These are phyloP conservation scores for Macrochelys suwanniensis DNA, from an alignment of 2,797 vertebrate species.

Conservation along the genomic window DNA sequence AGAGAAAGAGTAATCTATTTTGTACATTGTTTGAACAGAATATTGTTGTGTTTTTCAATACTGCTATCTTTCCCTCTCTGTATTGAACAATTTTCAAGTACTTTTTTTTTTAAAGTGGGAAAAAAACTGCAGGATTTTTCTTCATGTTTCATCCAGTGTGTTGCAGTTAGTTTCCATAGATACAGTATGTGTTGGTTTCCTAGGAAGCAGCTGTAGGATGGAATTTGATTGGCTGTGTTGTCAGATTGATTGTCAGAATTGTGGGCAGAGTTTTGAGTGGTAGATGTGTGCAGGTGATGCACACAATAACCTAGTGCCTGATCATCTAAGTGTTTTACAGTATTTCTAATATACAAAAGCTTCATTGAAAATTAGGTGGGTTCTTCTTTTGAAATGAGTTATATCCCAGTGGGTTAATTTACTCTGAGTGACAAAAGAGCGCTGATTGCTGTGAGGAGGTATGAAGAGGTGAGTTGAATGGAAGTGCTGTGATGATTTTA, in stretches of 20 bases:
- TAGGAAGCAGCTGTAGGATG: constrained; percentile 73
- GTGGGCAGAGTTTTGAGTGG: constrained; percentile 36
- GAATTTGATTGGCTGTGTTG: constrained; percentile 52
- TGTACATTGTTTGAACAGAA: neutral
- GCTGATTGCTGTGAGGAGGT: neutral
- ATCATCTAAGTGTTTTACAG: accelerated
- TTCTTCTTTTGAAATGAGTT: neutral
- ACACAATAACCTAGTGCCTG: accelerated
- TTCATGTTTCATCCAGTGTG: neutral
- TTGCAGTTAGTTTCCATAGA: constrained; percentile 62
- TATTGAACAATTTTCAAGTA: constrained; percentile 13
- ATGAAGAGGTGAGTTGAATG: neutral
- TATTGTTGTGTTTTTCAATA: neutral
- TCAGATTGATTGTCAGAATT: constrained; percentile 17
- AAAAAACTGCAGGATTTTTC: neutral
- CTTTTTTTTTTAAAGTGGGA: constrained; percentile 29
- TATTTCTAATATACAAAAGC: neutral
- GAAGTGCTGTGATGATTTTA: neutral
- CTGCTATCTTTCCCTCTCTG: accelerated
- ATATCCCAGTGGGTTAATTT: neutral
- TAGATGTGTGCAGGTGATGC: neutral
- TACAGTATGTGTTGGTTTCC: constrained; percentile 70
- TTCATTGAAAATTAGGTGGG: constrained; percentile 40
- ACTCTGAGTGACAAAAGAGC: neutral
- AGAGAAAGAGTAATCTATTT: neutral